Evolutionary conservation across 2,888 invertebrate species (phyloP).

Genomic region (Mimachlamys varia): DNA sequence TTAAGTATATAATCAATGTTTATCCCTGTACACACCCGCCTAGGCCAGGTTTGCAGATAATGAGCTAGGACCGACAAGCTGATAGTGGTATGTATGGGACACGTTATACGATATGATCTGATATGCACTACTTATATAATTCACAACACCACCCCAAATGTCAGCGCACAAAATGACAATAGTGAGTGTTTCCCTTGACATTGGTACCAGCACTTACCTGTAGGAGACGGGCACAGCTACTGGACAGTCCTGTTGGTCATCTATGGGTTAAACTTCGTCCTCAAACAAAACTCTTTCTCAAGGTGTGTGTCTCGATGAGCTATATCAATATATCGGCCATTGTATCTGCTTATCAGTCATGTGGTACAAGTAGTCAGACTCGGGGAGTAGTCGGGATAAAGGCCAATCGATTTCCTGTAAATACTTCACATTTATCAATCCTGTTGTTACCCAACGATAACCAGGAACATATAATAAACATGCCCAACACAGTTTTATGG

Average conservation of each 20-base stretch:
- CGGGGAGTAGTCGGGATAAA: neutral
- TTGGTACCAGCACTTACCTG: neutral
- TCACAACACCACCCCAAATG: too few relatives aligned
- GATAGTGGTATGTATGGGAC: too few relatives aligned
- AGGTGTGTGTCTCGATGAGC: slow-evolving; percentile 8
- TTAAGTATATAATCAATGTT: too few relatives aligned
- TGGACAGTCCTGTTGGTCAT: neutral
- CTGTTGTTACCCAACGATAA: neutral
- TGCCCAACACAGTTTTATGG: too few relatives aligned
- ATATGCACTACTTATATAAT: too few relatives aligned
- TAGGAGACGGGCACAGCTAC: neutral
- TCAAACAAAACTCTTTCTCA: neutral
- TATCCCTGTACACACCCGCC: too few relatives aligned
- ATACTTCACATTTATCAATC: slow-evolving; percentile 21
- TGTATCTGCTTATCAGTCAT: slow-evolving; percentile 26
- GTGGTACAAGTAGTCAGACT: slow-evolving; percentile 7
- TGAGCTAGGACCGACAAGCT: too few relatives aligned
- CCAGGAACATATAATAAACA: too few relatives aligned
- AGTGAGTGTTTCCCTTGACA: too few relatives aligned
- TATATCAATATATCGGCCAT: slow-evolving; percentile 28
- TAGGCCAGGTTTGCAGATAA: too few relatives aligned
- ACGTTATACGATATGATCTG: too few relatives aligned
- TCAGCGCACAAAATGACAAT: too few relatives aligned
- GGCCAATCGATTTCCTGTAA: slow-evolving; percentile 17
- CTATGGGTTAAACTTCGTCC: neutral